Evolutionary conservation across 2,113 vertebrate species (phyloP).

Genomic region (Lepus europaeus): DNA sequence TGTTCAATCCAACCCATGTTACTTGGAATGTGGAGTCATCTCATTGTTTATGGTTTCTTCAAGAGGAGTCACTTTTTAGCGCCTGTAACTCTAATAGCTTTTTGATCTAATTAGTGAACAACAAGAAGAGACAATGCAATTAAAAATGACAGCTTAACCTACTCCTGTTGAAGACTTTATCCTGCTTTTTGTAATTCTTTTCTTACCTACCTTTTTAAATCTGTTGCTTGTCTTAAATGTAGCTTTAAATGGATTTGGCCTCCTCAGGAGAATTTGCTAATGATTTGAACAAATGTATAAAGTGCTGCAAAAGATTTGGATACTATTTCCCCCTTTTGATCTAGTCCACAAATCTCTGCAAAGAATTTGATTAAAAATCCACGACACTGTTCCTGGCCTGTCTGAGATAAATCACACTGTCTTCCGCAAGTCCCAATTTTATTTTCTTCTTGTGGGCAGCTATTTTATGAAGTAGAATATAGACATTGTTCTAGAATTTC

Average conservation of each 20-base stretch:
- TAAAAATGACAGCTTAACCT: slow-evolving; percentile 64
- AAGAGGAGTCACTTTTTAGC: slow-evolving; percentile 42
- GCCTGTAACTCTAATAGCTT: slow-evolving; percentile 23
- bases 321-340: slow-evolving; percentile 1
- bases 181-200: slow-evolving; percentile 65
- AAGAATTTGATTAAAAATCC: not conserved
- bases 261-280: slow-evolving; percentile 39
- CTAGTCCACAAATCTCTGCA: not conserved
- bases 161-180: slow-evolving; percentile 37
- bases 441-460: not conserved
- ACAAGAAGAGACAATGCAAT: slow-evolving; percentile 61
- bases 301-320: not conserved
- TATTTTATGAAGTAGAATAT: slow-evolving; percentile 19
- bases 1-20: not conserved
- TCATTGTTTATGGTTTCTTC: slow-evolving; percentile 11
- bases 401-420: not conserved
- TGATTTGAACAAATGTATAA: slow-evolving; percentile 21
- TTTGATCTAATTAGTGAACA: slow-evolving; percentile 65
- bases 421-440: not conserved
- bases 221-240: slow-evolving; percentile 50
- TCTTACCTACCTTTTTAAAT: slow-evolving; percentile 44
- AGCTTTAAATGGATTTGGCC: slow-evolving; percentile 56
- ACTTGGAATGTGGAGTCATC: not conserved
- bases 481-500: slow-evolving; percentile 49
- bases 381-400: not conserved